phyloP scores from a whole-genome alignment of 92 coral and sea anemone genomes.

The Bergia puertoricense region DNA sequence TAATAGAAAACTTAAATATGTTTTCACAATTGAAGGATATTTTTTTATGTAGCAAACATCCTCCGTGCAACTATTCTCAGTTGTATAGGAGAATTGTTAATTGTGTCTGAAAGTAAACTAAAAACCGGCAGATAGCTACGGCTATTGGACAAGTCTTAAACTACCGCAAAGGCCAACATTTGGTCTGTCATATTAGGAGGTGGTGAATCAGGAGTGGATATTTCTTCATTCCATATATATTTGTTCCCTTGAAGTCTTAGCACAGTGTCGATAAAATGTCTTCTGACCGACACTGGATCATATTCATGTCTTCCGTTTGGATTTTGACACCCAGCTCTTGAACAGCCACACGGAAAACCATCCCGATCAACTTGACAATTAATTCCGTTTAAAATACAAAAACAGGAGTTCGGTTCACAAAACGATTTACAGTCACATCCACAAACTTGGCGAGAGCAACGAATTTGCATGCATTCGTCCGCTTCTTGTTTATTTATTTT shows the following conservation, averaged over 20 bases:
- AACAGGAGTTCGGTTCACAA: conserved; percentile 87
- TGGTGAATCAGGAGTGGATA: conserved; percentile 24
- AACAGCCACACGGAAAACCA: conserved; percentile 96
- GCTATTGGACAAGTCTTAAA: background rate
- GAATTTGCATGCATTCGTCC: conserved; percentile 90
- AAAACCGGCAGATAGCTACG: background rate
- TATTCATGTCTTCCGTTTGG: conserved; percentile 93
- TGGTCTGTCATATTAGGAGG: conserved; percentile 25
- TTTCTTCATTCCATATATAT: conserved; percentile 66
- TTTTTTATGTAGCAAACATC: background rate
- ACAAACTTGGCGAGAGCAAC: conserved; percentile 92
- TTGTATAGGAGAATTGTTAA: background rate
- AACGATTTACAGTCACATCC: conserved; percentile 92
- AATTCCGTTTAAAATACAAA: conserved; percentile 90
- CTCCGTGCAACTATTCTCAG: background rate
- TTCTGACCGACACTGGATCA: conserved; percentile 83
- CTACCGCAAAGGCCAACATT: conserved; percentile 37
- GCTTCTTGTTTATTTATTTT: conserved; percentile 93
- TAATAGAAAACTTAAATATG: background rate
- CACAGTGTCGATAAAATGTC: conserved; percentile 88
- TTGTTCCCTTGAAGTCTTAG: conserved; percentile 72
- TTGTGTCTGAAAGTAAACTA: background rate
- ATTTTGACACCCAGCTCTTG: conserved; percentile 84
- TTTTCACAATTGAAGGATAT: background rate
- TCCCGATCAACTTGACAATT: conserved; percentile 98